Percentiles rank a stretch among this genome's conserved stretches.
Evolutionary conservation across 2,888 invertebrate species (phyloP).

Genomic region (Archaeoteleia sp.): DNA sequence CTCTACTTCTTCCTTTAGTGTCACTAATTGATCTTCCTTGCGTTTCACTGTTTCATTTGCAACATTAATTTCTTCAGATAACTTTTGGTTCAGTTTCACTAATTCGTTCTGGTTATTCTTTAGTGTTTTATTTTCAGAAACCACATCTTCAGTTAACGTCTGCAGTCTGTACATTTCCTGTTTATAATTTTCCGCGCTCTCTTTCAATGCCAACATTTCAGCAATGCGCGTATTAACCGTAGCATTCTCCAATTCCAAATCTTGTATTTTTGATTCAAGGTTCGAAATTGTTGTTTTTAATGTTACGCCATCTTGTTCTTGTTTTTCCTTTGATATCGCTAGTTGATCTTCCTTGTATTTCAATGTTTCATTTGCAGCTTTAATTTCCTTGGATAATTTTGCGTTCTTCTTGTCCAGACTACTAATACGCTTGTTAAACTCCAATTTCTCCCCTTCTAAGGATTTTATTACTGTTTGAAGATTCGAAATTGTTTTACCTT

Average conservation of each 20-base stretch:
- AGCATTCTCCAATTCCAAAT: constrained; percentile 23
- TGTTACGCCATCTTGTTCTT: constrained; percentile 30
- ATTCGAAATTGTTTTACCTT: too few relatives aligned
- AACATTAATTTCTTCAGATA: constrained; percentile 29
- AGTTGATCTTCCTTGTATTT: constrained; percentile 60
- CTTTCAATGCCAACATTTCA: constrained; percentile 3
- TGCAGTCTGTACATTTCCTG: constrained; percentile 44
- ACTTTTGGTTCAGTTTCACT: constrained; percentile 33
- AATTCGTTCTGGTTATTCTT: constrained; percentile 51
- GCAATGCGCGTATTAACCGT: constrained; percentile 12
- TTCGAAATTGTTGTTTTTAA: constrained; percentile 8
- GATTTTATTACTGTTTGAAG: too few relatives aligned
- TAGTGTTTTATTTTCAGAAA: constrained; percentile 47
- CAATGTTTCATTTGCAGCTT: constrained; percentile 59
- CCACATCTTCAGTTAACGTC: constrained; percentile 31
- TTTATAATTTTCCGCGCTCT: constrained; percentile 12
- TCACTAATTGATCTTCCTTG: neutral
- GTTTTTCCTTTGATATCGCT: constrained; percentile 45
- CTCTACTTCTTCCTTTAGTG: too few relatives aligned
- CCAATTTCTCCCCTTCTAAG: too few relatives aligned
- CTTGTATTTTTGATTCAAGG: constrained; percentile 13
- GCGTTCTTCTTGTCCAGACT: constrained; percentile 20
- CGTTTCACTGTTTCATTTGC: constrained; percentile 10
- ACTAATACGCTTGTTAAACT: constrained; percentile 7
- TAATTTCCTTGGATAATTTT: constrained; percentile 49